Conservation (phyloP, 2,888 invertebrate genomes). For the Embidobia sp. region DNA sequence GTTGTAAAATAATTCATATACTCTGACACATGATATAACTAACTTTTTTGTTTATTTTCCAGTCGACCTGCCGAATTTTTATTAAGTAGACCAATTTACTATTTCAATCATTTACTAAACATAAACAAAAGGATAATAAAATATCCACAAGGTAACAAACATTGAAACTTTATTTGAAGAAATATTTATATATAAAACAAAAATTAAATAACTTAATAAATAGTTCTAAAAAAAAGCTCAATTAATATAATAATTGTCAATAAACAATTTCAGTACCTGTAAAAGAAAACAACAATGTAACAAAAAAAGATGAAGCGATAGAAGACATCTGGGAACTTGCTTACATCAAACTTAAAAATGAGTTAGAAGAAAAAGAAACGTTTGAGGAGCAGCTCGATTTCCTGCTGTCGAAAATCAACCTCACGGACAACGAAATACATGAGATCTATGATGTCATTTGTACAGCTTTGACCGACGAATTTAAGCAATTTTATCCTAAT, state of each 20-base stretch:
- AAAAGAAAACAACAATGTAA: background rate
- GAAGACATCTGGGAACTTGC: slow-evolving; percentile 62
- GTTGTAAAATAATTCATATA: too few species aligned
- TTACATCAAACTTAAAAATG: slow-evolving; percentile 70
- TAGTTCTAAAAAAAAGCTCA: too few species aligned
- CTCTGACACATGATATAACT: too few species aligned
- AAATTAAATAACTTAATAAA: too few species aligned
- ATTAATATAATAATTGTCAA: too few species aligned
- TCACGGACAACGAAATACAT: slow-evolving; percentile 68
- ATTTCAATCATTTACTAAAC: slow-evolving; percentile 65
- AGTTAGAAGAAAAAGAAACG: slow-evolving; percentile 66
- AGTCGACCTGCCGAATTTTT: slow-evolving; percentile 72
- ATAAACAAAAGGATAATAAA: slow-evolving; percentile 66
- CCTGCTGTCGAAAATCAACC: slow-evolving; percentile 70
- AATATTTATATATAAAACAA: background rate
- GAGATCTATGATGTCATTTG: slow-evolving; percentile 71
- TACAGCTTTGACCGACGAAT: slow-evolving; percentile 67
- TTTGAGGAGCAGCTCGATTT: slow-evolving; percentile 72
- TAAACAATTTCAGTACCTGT: slow-evolving; percentile 6
- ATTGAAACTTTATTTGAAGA: background rate
- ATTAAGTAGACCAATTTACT: slow-evolving; percentile 68
- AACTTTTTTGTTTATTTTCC: slow-evolving; percentile 55
- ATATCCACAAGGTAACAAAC: slow-evolving; percentile 43
- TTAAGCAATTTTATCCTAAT: slow-evolving; percentile 70
- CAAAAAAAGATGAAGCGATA: background rate